A percentile compares a stretch with the other conserved stretches of the same genome.
Evolutionary conservation across 2,113 vertebrate genomes (phyloP).

Genomic region (Numida meleagris): DNA sequence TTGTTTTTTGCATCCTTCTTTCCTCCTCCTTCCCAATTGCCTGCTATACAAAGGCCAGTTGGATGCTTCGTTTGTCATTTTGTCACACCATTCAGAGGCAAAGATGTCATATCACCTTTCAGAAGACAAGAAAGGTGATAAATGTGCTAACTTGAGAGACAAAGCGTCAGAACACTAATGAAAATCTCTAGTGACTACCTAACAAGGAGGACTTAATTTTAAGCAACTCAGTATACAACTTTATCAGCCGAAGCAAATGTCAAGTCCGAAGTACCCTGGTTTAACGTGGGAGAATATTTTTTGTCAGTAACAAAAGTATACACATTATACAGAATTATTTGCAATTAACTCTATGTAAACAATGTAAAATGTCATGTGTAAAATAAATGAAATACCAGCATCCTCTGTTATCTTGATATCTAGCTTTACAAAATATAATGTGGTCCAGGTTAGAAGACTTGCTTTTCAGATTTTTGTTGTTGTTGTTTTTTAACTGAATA

Average conservation of each 20-base stretch:
- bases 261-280: neutral
- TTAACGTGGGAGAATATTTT: neutral
- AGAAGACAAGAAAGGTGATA: neutral
- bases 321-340: neutral
- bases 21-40: neutral
- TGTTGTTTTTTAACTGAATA: neutral
- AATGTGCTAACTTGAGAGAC: neutral
- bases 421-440: neutral
- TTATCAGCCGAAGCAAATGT: slow-evolving; percentile 9
- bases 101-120: neutral
- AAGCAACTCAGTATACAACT: neutral
- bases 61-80: slow-evolving; percentile 36
- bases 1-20: neutral
- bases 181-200: slow-evolving; percentile 7
- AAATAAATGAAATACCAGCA: neutral
- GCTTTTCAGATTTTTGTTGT: neutral
- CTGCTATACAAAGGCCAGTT: neutral
- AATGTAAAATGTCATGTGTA: neutral
- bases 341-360: neutral
- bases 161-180: neutral
- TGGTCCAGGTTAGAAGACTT: neutral
- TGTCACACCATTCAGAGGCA: neutral
- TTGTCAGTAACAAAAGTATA: neutral
- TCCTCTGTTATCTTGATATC: neutral
- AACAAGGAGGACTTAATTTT: neutral